These are phyloP conservation scores for Loxodonta africana DNA, from an alignment of 2,113 vertebrate genomes.

Conservation along the genomic window DNA sequence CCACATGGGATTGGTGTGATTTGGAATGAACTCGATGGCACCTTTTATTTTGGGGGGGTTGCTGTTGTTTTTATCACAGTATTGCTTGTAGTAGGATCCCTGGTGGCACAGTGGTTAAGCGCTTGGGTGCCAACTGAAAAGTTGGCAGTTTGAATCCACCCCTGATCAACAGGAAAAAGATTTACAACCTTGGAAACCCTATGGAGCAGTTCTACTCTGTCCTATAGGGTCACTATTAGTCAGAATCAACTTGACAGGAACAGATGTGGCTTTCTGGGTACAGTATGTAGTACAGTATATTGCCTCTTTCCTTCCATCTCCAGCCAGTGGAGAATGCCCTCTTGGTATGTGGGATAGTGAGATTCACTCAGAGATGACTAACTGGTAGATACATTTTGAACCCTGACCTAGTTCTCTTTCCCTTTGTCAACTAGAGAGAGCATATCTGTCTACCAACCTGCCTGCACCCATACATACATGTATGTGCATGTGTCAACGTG, in stretches of 20 bases:
- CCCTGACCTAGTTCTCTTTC: not conserved
- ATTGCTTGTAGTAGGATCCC: not conserved
- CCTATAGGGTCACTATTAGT: not conserved
- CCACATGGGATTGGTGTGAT: not conserved
- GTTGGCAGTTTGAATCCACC: not conserved
- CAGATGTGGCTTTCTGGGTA: not conserved
- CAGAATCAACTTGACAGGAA: not conserved
- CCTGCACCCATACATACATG: not conserved
- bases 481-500: fast-evolving
- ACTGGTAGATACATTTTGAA: constrained; percentile 32
- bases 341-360: not conserved
- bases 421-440: not conserved
- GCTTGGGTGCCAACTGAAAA: not conserved
- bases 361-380: not conserved
- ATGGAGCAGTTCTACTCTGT: not conserved
- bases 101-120: not conserved
- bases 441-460: not conserved
- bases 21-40: not conserved
- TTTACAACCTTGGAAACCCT: not conserved
- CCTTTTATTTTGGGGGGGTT: not conserved
- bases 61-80: not conserved
- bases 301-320: not conserved
- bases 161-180: not conserved
- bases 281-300: not conserved
- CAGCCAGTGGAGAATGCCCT: not conserved